These are phyloP conservation scores for Microcebus murinus DNA, from an alignment of 2,113 vertebrate genomes.

Conservation along the genomic window DNA sequence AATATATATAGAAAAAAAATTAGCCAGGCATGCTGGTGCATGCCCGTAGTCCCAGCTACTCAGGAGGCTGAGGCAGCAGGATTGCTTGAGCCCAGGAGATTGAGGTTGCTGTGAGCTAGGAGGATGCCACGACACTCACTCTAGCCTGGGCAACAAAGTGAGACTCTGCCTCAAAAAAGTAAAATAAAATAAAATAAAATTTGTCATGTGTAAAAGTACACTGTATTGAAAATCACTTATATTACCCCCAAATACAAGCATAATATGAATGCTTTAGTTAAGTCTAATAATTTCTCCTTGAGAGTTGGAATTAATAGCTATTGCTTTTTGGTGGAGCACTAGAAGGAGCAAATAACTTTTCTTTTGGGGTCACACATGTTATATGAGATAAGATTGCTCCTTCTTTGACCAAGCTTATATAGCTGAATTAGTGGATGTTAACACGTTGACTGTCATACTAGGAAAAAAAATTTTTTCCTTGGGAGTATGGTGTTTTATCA, in stretches of 20 bases:
- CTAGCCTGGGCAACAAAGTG: too few species aligned
- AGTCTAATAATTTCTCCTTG: neutral
- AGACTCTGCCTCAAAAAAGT: too few species aligned
- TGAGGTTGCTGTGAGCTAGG: too few species aligned
- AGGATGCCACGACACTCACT: too few species aligned
- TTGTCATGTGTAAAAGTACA: neutral
- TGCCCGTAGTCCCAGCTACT: too few species aligned
- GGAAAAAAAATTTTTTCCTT: too few species aligned
- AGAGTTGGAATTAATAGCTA: neutral
- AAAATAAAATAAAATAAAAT: neutral
- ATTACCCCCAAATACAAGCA: neutral
- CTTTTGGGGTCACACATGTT: neutral
- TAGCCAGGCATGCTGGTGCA: too few species aligned
- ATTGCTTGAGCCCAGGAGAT: too few species aligned
- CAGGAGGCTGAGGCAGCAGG: too few species aligned
- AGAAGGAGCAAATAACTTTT: neutral
- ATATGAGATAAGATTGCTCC: neutral
- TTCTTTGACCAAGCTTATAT: neutral
- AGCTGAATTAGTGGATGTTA: neutral
- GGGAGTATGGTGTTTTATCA: too few species aligned
- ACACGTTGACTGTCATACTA: too few species aligned
- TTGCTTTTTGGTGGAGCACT: neutral
- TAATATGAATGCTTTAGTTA: neutral
- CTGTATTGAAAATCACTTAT: neutral
- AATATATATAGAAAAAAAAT: too few species aligned